Conservation (phyloP, 2,888 invertebrate genomes). For the Drosophila mulleri region DNA sequence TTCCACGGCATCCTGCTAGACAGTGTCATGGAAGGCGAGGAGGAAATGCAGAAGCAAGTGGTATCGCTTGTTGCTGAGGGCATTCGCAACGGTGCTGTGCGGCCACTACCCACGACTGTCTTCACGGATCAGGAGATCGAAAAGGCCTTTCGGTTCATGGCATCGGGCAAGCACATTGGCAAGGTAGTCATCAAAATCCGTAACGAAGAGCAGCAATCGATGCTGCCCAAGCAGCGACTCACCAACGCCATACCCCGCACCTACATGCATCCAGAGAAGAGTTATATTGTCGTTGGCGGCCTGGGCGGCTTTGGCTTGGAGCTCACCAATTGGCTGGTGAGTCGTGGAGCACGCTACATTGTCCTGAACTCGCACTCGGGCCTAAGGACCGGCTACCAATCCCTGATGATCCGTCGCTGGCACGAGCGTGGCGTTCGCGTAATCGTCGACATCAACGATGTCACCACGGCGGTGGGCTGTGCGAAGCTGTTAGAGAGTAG, state of each 20-base stretch:
- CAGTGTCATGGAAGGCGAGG: constrained; percentile 92
- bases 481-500: constrained; percentile 87
- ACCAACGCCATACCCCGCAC: constrained; percentile 94
- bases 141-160: constrained; percentile 97
- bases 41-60: constrained; percentile 90
- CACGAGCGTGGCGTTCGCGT: constrained; percentile 88
- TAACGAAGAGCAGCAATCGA: constrained; percentile 89
- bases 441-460: constrained; percentile 88
- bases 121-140: constrained; percentile 95
- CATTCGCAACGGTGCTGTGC: constrained; percentile 94
- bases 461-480: constrained; percentile 87
- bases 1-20: constrained; percentile 99
- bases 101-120: constrained; percentile 93
- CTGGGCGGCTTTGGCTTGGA: constrained; percentile 99
- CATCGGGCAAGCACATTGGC: constrained; percentile 98
- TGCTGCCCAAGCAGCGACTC: constrained; percentile 86
- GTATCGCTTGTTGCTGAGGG: constrained; percentile 93
- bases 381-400: constrained; percentile 96
- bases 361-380: constrained; percentile 96
- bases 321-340: constrained; percentile 94
- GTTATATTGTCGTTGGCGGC: constrained; percentile 93
- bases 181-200: constrained; percentile 97
- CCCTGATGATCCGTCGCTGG: constrained; percentile 91
- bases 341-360: constrained; percentile 93
- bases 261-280: constrained; percentile 92